Evolutionary conservation across 2,888 invertebrate species (phyloP), one percentile per base, ranked within the genome.

Genomic region (Euproctis similis): DNA sequence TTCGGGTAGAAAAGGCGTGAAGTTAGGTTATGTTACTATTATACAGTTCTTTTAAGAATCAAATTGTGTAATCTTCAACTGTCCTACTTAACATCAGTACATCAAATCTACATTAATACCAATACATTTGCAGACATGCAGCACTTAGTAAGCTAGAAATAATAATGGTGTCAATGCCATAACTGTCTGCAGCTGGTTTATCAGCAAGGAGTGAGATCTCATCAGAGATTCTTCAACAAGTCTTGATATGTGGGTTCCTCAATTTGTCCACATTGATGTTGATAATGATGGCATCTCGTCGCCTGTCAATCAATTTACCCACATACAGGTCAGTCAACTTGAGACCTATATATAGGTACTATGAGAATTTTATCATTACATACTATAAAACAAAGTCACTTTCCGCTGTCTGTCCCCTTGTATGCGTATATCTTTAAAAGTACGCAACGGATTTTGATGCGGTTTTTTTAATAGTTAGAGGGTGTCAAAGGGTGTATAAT

Each of bases 211-310:
- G 53, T 52, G 47, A 66, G 67, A 80, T 77, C 64, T 63, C 66
- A 71, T 76, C 72, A 60, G 44, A 62, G 71, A 70, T 70, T 66
- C 55, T 62, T 63, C 65, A 68, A 72, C 55, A 40, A 64, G 63
- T 38, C 59, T 63, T 70, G 71, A 70, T 76, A 69, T 67, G 68
- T 68, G 57, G 66, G 69, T 68, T 77, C 76, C 77, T 77, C 77
- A 80, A 81, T 80, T 77, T 71, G 59, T 57, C 52, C 46, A 46
- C 52, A 59, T 63, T 60, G 62, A 63, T 58, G 59, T 52, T 42
- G 54, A 41, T 41, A 47, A 59, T 65, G 64, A 70, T 63, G 65
- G 52, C 67, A 64, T 58, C 57, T n/a, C 49, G 55, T 59, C 62
- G 61, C 51, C 53, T 69, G 65, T 72, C 65, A 59, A 72, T 73